Conservation (phyloP, 1,140 invertebrate species). For the Thalassaphorura encarpata region DNA sequence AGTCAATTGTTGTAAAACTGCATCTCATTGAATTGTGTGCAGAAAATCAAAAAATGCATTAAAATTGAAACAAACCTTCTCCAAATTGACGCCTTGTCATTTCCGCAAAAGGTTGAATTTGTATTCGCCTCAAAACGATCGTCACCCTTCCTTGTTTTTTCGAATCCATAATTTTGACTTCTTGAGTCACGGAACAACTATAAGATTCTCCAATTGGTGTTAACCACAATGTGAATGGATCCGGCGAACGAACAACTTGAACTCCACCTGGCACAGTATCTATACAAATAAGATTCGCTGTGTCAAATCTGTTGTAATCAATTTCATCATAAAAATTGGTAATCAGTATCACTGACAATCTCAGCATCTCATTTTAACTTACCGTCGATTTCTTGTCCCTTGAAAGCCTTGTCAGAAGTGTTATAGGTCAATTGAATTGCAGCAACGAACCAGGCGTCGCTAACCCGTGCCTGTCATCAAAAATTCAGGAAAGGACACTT, state of each 20-base stretch:
- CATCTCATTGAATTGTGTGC: no score
- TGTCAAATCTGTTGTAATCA: no score
- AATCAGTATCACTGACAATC: no score
- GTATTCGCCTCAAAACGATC: constrained; percentile 19
- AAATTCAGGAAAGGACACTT: not conserved
- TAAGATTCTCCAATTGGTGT: constrained; percentile 77
- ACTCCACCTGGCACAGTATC: constrained; percentile 7
- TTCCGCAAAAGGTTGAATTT: constrained; percentile 31
- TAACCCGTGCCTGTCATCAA: constrained; percentile 57
- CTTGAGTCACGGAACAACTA: constrained; percentile 43
- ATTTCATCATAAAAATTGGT: no score
- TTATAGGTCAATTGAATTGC: constrained; percentile 54
- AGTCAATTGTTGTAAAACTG: no score
- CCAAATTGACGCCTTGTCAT: constrained; percentile 31
- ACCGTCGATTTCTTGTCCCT: constrained; percentile 18
- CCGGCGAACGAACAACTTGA: constrained; percentile 23
- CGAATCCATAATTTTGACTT: constrained; percentile 25
- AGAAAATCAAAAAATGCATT: not conserved
- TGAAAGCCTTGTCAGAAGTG: constrained; percentile 45
- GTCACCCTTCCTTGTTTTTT: constrained; percentile 23
- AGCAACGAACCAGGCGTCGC: constrained; percentile 72
- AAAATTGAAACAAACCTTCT: constrained; percentile 19
- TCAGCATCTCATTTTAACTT: no score
- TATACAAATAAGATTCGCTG: no score
- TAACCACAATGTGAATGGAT: constrained; percentile 55